A percentile compares a stretch with the other conserved stretches of the same genome.
phyloP scores from a whole-genome alignment of 2,113 vertebrate genomes.

The Sylvietta virens region DNA sequence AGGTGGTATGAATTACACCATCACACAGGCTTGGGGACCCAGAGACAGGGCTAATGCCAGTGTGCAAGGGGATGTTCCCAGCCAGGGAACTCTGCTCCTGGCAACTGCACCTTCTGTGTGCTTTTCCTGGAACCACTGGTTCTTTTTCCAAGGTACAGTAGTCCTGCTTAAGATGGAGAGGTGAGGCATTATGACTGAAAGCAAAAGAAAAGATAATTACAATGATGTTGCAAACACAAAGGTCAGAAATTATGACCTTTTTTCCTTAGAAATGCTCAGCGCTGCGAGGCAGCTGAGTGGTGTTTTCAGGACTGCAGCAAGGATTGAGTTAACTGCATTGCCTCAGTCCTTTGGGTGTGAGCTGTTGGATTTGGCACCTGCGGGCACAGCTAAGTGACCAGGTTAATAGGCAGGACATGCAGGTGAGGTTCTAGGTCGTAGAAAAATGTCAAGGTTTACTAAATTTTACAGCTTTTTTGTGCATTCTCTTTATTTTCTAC shows the following conservation, averaged over 20 bases:
- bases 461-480: neutral
- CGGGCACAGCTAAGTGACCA: neutral
- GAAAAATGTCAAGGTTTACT: neutral
- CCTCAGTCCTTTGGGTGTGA: neutral
- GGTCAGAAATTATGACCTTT: neutral
- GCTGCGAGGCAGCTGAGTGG: neutral
- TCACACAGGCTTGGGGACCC: neutral
- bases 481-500: neutral
- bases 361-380: neutral
- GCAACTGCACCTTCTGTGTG: fast-evolving
- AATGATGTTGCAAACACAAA: neutral
- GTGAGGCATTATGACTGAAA: neutral
- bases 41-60: neutral
- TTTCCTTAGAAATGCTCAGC: neutral
- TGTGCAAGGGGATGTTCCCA: neutral
- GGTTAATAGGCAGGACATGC: neutral
- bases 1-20: neutral
- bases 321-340: neutral
- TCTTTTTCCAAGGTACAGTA: neutral
- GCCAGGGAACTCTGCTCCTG: neutral
- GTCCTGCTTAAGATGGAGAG: neutral
- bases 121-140: neutral
- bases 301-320: neutral
- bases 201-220: neutral
- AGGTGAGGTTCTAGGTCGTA: neutral